Base-by-base conservation (phyloP, 2,113 vertebrate species). In the Aleadryas rufinucha region DNA sequence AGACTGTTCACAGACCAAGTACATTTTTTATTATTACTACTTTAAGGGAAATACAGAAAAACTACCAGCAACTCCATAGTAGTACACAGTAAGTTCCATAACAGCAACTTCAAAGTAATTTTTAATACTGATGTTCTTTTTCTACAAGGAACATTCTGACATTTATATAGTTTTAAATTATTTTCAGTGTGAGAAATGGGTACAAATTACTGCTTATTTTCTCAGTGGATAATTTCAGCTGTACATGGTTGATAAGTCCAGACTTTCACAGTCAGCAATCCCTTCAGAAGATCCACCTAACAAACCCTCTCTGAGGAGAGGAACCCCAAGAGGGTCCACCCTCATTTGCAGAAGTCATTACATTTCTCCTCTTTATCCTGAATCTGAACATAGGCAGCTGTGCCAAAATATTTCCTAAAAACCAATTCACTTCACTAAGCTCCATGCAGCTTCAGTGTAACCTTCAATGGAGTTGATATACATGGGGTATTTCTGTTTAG, bases 1-100 rank as follows among this genome's bases (percentile, higher is more conserved):
- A 79, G 47, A 53, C 27, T 45, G 10, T 35, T 72, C n/a, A 84
- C 0, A 54, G 14, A 72, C 31, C 0, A 0, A 69, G 23, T 9
- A 44, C 0, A 18, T 27, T n/a, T 74, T 60, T 59, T 57, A 52
- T 52, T 39, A 49, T 10, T 64, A 24, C 35, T 44, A 31, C 45
- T 81, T 66, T 53, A 90, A 63, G 21, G 49, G 24, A 91, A 85
- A 31, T 69, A 35, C 0, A 84, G 50, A 76, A 83, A 60, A 83
- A n/a, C 35, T 57, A 49, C 24, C 21, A 70, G 37, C 47, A 61
- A 49, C 12, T 61, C 35, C n/a, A n/a, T 0, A 49, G n/a, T 31
- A 41, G 69, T 31, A 41, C 21, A 69, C 5, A 61, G 2, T 10
- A 63, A 69, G 27, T 63, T 56, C 63, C 1, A 0, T 5, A 15